Percentiles rank a stretch among this genome's conserved stretches.
phyloP scores from a whole-genome alignment of 2,888 invertebrate genomes.

The Deilephila porcellus region DNA sequence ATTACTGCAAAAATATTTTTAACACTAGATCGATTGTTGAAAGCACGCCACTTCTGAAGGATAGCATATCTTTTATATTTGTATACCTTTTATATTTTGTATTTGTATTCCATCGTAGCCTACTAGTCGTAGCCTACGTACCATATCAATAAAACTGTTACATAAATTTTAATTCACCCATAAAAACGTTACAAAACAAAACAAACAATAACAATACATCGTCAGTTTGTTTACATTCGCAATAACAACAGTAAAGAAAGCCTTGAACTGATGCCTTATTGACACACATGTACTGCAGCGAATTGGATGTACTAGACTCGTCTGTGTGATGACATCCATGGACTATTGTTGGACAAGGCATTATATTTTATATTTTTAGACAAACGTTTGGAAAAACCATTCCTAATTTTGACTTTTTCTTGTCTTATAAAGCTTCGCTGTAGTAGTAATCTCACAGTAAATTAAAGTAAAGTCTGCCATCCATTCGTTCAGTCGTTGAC shows the following conservation, averaged over 20 bases:
- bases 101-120: no score
- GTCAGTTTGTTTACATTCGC: conserved; percentile 31
- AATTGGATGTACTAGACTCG: conserved; percentile 49
- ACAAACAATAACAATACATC: not conserved
- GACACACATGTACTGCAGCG: conserved; percentile 43
- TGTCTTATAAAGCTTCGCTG: no score
- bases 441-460: no score
- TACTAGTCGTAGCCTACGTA: not conserved
- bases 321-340: conserved; percentile 39
- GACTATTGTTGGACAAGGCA: conserved; percentile 32
- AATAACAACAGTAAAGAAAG: conserved; percentile 45
- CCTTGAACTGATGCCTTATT: conserved; percentile 59
- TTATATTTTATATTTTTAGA: not conserved
- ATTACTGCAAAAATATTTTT: no score
- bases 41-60: no score
- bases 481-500: no score
- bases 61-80: no score
- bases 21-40: no score
- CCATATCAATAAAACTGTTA: not conserved
- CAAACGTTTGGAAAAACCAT: no score
- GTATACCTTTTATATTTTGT: no score
- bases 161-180: not conserved
- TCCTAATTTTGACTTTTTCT: not conserved
- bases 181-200: not conserved
- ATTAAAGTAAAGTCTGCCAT: no score